A percentile compares a stretch with the other conserved stretches of the same genome.
Conservation (phyloP, 2,113 vertebrate genomes). For the Gasterosteus aculeatus region DNA sequence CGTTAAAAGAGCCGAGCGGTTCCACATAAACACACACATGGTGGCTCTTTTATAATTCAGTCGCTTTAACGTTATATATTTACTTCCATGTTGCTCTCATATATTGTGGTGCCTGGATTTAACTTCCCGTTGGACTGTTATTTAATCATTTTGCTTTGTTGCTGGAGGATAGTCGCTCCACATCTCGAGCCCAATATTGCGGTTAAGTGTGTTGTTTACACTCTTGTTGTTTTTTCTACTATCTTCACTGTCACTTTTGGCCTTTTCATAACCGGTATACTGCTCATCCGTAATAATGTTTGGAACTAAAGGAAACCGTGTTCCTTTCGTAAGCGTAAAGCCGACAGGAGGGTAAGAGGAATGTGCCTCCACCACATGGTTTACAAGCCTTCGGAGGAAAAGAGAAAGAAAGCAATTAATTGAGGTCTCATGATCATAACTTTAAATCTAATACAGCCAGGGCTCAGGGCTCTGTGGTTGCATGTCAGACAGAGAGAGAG, state of each 20-base stretch:
- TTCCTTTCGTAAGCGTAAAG: neutral
- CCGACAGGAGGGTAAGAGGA: slow-evolving; percentile 10
- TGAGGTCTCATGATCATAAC: slow-evolving; percentile 64
- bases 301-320: neutral
- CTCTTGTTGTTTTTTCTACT: neutral
- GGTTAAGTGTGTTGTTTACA: neutral
- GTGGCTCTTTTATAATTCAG: neutral
- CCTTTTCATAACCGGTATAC: neutral
- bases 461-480: slow-evolving; percentile 50
- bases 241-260: neutral
- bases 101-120: neutral
- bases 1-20: neutral
- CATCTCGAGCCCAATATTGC: neutral
- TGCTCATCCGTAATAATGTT: neutral
- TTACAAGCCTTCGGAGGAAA: slow-evolving; percentile 35
- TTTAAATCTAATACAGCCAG: slow-evolving; percentile 58
- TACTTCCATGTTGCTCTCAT: neutral
- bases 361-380: slow-evolving; percentile 14
- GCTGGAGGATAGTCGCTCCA: neutral
- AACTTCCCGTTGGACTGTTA: neutral
- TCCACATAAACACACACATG: neutral
- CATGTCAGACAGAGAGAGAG: slow-evolving; percentile 41
- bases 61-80: neutral
- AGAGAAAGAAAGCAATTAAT: slow-evolving; percentile 43
- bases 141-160: neutral